Evolutionary conservation across 2,113 vertebrate genomes (phyloP).

Genomic region (Myotis yumanensis): DNA sequence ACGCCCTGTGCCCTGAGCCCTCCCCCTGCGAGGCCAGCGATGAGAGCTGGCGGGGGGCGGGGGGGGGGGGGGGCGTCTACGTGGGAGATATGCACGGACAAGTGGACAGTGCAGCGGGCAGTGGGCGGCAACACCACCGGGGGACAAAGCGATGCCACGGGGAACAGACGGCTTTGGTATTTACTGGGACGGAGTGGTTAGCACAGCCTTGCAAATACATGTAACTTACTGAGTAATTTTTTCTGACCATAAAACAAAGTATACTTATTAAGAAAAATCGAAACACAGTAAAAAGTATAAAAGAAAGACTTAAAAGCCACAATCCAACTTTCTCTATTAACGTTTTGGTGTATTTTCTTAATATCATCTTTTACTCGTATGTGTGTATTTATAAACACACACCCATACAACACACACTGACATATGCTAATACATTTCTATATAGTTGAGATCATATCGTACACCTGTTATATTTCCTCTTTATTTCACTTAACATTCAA

Average conservation of each 20-base stretch:
- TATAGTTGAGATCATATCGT: background rate
- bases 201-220: background rate
- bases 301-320: constrained; percentile 36
- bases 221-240: background rate
- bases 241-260: constrained; percentile 50
- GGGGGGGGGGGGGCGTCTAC: no score
- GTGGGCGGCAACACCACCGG: background rate
- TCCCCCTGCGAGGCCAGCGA: background rate
- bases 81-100: rapidly evolving
- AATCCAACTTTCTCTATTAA: constrained; percentile 17
- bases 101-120: background rate
- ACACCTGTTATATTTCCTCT: background rate
- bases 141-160: background rate
- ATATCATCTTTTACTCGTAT: background rate
- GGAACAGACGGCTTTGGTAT: background rate
- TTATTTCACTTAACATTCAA: background rate
- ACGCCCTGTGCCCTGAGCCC: background rate
- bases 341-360: constrained; percentile 5
- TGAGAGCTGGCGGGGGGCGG: background rate
- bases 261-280: background rate
- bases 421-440: background rate
- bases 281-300: constrained; percentile 34
- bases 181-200: background rate
- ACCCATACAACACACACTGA: background rate
- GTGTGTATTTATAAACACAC: background rate